Evolutionary conservation across 53 echinoderm and acorn worm species (phyloP).

Genomic region (Astropecten irregularis): DNA sequence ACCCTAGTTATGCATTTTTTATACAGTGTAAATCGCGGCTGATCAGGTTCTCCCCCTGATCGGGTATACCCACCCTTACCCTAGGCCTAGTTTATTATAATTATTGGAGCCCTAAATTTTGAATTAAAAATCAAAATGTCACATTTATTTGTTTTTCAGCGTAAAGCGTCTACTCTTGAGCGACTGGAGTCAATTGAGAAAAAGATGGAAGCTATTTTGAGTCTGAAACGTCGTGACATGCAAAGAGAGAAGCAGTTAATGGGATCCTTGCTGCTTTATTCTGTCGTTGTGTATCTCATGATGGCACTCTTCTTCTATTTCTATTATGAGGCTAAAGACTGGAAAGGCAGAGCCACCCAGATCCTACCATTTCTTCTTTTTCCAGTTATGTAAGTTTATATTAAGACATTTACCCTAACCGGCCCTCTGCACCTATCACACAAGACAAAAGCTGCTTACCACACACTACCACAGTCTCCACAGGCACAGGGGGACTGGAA

Average conservation of each 20-base stretch:
- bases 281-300: slow-evolving; percentile 76
- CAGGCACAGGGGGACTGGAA: no score
- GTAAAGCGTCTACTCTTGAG: slow-evolving; percentile 79
- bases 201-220: slow-evolving; percentile 70
- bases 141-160: slow-evolving; percentile 69
- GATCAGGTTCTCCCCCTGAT: no score
- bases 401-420: background rate
- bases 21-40: no score
- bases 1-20: no score
- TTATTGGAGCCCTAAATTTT: no score
- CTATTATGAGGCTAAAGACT: slow-evolving; percentile 73
- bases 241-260: slow-evolving; percentile 91
- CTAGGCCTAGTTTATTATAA: no score
- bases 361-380: slow-evolving; percentile 85
- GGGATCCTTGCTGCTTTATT: slow-evolving; percentile 85
- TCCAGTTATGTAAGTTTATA: slow-evolving; percentile 91
- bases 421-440: no score
- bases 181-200: slow-evolving; percentile 84
- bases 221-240: slow-evolving; percentile 76
- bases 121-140: no score
- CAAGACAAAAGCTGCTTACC: no score
- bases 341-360: slow-evolving; percentile 73
- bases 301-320: slow-evolving; percentile 92
- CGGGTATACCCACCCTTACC: no score
- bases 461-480: no score